Evolutionary conservation across 2,113 vertebrate species (phyloP).

Genomic region (Prunella himalayana): DNA sequence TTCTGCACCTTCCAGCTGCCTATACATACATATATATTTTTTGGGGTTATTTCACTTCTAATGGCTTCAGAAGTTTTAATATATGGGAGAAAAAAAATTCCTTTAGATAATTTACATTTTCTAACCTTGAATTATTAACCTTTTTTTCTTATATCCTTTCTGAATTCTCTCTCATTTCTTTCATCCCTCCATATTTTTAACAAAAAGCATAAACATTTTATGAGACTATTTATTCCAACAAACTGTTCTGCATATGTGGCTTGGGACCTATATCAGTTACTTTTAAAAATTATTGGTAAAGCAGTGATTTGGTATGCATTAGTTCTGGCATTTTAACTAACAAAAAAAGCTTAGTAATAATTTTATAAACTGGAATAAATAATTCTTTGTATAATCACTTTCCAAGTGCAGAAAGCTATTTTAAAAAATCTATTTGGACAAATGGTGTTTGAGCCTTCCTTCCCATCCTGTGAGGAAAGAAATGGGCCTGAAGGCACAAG

Average conservation of each 20-base stretch:
- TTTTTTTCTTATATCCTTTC: background rate
- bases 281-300: background rate
- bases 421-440: background rate
- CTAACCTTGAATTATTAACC: background rate
- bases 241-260: background rate
- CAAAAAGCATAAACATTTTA: background rate
- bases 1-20: background rate
- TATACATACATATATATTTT: background rate
- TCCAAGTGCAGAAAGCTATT: background rate
- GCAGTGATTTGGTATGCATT: background rate
- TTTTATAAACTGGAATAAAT: background rate
- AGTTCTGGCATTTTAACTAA: background rate
- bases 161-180: background rate
- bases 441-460: background rate
- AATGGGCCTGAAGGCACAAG: background rate
- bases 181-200: background rate
- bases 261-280: background rate
- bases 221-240: background rate
- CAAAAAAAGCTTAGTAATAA: background rate
- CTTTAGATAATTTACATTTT: background rate
- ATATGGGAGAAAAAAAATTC: fast-evolving
- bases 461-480: background rate
- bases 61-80: background rate
- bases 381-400: background rate
- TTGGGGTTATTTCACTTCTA: background rate